Evolutionary conservation across 2,888 invertebrate genomes (phyloP).

Genomic region (Celastrina argiolus): DNA sequence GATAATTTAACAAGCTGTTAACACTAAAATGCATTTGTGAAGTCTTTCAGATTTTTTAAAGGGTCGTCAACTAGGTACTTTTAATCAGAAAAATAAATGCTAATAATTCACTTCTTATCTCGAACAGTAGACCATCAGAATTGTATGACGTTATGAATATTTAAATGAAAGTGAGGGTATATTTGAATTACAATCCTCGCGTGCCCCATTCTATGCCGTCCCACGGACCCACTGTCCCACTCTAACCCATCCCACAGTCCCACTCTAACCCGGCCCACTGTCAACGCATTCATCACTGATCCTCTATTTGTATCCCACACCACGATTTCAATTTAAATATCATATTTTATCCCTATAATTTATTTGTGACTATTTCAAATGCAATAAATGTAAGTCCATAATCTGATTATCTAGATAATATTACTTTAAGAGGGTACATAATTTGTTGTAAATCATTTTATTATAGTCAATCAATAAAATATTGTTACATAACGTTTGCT

Average conservation of each 20-base stretch:
- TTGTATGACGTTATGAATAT: neutral
- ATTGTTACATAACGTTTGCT: too few species aligned
- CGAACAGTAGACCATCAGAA: neutral
- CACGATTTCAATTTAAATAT: constrained; percentile 27
- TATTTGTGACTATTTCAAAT: neutral
- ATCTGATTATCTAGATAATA: neutral
- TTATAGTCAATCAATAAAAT: too few species aligned
- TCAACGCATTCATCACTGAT: constrained; percentile 26
- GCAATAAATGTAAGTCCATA: neutral
- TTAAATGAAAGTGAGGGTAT: neutral
- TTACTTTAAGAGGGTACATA: neutral
- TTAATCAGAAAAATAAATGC: too few species aligned
- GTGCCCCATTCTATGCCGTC: neutral
- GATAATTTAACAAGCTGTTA: too few species aligned
- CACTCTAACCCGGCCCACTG: constrained; percentile 23
- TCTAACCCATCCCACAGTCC: constrained; percentile 20
- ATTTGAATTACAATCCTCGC: constrained; percentile 18
- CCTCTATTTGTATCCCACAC: constrained; percentile 32
- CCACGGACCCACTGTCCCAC: constrained; percentile 30
- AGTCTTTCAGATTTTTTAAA: too few species aligned
- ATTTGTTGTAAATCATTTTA: neutral
- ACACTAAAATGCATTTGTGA: too few species aligned
- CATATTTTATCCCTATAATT: neutral
- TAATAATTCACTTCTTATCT: neutral
- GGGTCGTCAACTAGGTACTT: too few species aligned